A percentile compares a stretch with the other conserved stretches of the same genome.
Evolutionary conservation across 1,140 invertebrate species (phyloP).

Genomic region (Geopemphigus sp.): DNA sequence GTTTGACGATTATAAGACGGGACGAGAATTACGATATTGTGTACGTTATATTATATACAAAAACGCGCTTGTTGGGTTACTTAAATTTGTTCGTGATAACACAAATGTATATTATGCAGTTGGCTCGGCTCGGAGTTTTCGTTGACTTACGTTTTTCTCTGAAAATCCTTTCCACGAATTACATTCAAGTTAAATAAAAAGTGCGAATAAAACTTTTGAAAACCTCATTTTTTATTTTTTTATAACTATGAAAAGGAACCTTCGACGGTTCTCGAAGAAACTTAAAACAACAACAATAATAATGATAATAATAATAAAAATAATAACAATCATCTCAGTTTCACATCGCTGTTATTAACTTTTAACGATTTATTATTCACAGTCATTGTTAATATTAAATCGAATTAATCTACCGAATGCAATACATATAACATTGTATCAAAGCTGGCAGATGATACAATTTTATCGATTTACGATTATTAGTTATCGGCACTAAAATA

Average conservation of each 20-base stretch:
- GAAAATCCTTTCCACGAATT: not conserved
- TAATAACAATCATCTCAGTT: not conserved
- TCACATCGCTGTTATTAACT: not conserved
- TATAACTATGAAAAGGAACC: not conserved
- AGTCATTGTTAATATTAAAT: not conserved
- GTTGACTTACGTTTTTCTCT: conserved; percentile 1
- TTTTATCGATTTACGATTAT: too few relatives aligned
- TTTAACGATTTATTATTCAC: not conserved
- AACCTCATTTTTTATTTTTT: conserved; percentile 11
- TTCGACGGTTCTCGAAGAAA: not conserved
- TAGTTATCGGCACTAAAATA: too few relatives aligned
- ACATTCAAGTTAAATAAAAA: not conserved
- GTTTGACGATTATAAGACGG: not conserved
- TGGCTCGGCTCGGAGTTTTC: not conserved
- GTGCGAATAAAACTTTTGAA: conserved; percentile 7
- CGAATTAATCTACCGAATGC: not conserved
- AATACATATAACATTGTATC: not conserved
- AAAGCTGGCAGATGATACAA: not conserved
- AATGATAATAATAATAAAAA: not conserved
- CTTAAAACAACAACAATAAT: too few relatives aligned
- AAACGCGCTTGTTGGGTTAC: not conserved
- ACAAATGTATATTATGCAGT: not conserved
- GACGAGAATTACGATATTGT: not conserved
- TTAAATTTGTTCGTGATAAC: not conserved
- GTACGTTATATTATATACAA: not conserved